A percentile compares a stretch with the other conserved stretches of the same genome.
Evolutionary conservation across 2,113 vertebrate genomes (phyloP).

Genomic region (Alaudala cheleensis): DNA sequence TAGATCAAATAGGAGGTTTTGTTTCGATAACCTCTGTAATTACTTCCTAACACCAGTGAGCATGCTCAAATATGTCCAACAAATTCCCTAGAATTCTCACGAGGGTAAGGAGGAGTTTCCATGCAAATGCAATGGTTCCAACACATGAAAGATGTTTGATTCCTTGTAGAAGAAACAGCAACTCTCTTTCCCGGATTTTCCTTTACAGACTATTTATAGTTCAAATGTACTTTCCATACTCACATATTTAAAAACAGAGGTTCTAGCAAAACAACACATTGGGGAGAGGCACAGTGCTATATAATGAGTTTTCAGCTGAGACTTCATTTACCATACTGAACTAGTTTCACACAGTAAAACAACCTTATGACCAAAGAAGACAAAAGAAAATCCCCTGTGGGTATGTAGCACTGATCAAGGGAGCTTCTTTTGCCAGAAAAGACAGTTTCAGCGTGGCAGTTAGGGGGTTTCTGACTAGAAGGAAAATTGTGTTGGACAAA

Average conservation of each 20-base stretch:
- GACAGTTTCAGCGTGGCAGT: conserved; percentile 27
- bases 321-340: conserved; percentile 2
- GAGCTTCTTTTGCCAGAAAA: conserved; percentile 25
- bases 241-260: not conserved
- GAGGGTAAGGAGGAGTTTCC: not conserved
- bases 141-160: not conserved
- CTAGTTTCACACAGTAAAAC: conserved; percentile 8
- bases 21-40: not conserved
- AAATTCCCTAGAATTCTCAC: not conserved
- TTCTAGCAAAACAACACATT: not conserved
- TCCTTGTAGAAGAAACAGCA: not conserved
- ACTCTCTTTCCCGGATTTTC: not conserved
- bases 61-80: not conserved
- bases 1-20: not conserved
- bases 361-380: conserved; percentile 3
- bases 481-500: conserved; percentile 57
- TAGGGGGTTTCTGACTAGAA: conserved; percentile 15
- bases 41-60: not conserved
- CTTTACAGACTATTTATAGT: conserved; percentile 6
- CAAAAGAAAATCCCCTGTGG: conserved; percentile 21
- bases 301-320: not conserved
- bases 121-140: not conserved
- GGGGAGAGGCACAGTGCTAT: not conserved
- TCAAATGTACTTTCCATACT: not conserved
- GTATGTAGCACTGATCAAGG: conserved; percentile 20